phyloP scores from a whole-genome alignment of 2,888 invertebrate genomes.

The Tetragonisca angustula region DNA sequence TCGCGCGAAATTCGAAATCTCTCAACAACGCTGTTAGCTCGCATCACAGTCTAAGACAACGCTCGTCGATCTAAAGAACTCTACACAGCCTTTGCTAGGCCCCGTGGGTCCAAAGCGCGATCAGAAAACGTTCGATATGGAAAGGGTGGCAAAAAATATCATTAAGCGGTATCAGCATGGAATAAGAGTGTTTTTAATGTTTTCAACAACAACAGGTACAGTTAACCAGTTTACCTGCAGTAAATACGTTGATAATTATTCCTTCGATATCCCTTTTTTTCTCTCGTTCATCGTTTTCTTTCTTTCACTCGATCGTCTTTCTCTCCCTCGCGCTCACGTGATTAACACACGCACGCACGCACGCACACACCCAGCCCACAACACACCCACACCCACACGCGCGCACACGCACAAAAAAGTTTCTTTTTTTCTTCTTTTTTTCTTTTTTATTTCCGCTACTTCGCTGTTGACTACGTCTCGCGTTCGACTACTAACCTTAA shows the following conservation, averaged over 20 bases:
- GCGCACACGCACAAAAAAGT: neutral
- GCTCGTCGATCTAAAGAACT: neutral
- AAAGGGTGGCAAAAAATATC: slow-evolving; percentile 63
- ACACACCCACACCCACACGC: neutral
- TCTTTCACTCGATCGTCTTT: slow-evolving; percentile 16
- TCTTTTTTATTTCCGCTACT: neutral
- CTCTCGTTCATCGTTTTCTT: slow-evolving; percentile 7
- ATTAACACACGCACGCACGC: slow-evolving; percentile 3
- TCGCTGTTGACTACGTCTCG: slow-evolving; percentile 43
- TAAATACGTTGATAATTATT: slow-evolving; percentile 77
- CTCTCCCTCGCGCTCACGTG: slow-evolving; percentile 11
- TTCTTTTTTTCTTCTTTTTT: neutral
- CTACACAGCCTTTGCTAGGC: too few species aligned
- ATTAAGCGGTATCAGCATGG: slow-evolving; percentile 78
- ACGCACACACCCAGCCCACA: slow-evolving; percentile 1
- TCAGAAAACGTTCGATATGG: slow-evolving; percentile 15
- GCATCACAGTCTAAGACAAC: too few species aligned
- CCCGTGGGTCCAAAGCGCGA: too few species aligned
- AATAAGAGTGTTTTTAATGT: slow-evolving; percentile 83
- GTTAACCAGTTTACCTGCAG: slow-evolving; percentile 82
- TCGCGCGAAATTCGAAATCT: neutral
- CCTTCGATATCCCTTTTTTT: slow-evolving; percentile 34
- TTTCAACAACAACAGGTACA: slow-evolving; percentile 83
- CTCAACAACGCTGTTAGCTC: too few species aligned
- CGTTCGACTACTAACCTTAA: slow-evolving; percentile 51